Percentiles rank a stretch among this genome's conserved stretches.
Evolutionary conservation across 2,888 invertebrate genomes (phyloP).

Genomic region (Ophioninae sp.): DNA sequence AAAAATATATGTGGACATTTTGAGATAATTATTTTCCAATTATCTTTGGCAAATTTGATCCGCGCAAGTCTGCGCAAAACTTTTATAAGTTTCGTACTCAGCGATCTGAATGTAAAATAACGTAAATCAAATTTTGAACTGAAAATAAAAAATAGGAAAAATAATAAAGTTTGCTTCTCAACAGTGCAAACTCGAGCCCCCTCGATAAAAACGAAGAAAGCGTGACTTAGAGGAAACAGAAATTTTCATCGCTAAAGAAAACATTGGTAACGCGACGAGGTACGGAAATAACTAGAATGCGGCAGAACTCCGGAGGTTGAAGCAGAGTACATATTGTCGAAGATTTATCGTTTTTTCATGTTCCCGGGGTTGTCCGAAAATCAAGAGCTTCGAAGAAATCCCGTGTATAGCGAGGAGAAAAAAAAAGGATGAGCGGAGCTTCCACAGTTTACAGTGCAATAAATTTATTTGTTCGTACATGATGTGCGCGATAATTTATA

Average conservation of each 20-base stretch:
- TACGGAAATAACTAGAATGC: conserved; percentile 62
- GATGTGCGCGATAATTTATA: conserved; percentile 56
- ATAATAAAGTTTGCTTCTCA: no score
- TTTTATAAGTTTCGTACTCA: no score
- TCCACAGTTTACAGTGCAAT: conserved; percentile 57
- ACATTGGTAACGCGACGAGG: conserved; percentile 5
- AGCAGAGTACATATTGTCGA: conserved; percentile 50
- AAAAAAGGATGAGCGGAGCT: conserved; percentile 8
- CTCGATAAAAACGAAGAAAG: conserved; percentile 8
- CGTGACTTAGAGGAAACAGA: not conserved
- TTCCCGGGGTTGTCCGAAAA: conserved; percentile 43
- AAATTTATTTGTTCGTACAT: conserved; percentile 62
- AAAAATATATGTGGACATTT: no score
- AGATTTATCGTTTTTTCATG: conserved; percentile 63
- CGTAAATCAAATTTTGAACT: not conserved
- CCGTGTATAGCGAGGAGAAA: conserved; percentile 15
- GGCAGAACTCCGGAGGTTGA: conserved; percentile 16
- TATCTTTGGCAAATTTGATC: no score
- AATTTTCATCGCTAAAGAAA: conserved; percentile 2
- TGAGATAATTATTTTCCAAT: no score
- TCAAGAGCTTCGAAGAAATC: conserved; percentile 37
- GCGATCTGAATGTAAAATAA: no score
- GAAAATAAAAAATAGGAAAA: no score
- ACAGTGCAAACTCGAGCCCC: no score
- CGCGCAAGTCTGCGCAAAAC: no score